A percentile compares a stretch with the other conserved stretches of the same genome.
Evolutionary conservation across 1,140 invertebrate genomes (phyloP).

Genomic region (Pinna nobilis): DNA sequence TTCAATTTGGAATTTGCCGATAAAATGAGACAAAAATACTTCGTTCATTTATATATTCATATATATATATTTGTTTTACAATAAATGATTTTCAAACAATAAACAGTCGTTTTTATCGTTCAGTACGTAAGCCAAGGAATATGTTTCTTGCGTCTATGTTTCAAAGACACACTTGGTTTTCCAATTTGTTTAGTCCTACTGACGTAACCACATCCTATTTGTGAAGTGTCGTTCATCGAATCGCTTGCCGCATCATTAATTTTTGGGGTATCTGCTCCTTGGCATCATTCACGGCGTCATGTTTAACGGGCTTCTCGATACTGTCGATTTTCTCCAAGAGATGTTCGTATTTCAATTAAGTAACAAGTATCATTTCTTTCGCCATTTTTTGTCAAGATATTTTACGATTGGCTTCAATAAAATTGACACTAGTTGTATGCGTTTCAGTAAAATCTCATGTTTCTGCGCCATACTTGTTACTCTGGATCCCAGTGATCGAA

Average conservation of each 20-base stretch:
- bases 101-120: neutral
- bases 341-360: constrained; percentile 29
- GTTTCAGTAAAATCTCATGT: constrained; percentile 2
- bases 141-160: constrained; percentile 12
- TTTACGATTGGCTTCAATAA: constrained; percentile 20
- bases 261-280: constrained; percentile 9
- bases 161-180: neutral
- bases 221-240: constrained; percentile 8
- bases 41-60: too few relatives aligned
- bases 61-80: too few relatives aligned
- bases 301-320: constrained; percentile 4
- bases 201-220: constrained; percentile 20
- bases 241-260: neutral
- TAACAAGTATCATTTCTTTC: constrained; percentile 24
- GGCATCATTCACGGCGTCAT: constrained; percentile 8
- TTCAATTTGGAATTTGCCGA: too few relatives aligned
- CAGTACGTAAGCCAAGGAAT: constrained; percentile 19
- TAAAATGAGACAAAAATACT: too few relatives aligned
- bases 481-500: constrained; percentile 9
- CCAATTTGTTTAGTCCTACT: constrained; percentile 11
- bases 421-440: neutral
- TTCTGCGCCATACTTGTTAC: constrained; percentile 3
- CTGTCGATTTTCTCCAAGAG: constrained; percentile 8
- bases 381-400: constrained; percentile 23
- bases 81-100: too few relatives aligned